phyloP scores from a whole-genome alignment of 2,113 vertebrate species.

The Megaceryle torquata region DNA sequence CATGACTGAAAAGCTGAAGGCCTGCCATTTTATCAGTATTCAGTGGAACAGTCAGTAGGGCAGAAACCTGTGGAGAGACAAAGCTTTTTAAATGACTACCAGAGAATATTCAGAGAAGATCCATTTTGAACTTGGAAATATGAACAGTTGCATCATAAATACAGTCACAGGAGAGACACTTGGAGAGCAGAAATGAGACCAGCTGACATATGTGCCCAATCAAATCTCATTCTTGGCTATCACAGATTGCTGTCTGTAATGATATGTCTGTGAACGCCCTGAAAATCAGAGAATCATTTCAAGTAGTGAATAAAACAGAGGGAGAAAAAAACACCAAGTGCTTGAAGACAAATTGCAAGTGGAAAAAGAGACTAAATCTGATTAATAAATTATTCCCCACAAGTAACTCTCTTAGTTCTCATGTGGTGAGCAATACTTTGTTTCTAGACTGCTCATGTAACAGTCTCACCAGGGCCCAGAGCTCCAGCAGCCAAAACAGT shows the following conservation, averaged over 20 bases:
- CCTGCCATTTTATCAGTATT: not conserved
- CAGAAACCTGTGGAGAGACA: not conserved
- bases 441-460: not conserved
- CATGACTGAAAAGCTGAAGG: not conserved
- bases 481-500: constrained; percentile 5
- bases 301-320: not conserved
- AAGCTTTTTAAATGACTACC: not conserved
- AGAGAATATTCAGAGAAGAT: not conserved
- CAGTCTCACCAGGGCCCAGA: not conserved
- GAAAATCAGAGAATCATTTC: not conserved
- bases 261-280: not conserved
- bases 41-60: not conserved
- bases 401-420: not conserved
- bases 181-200: not conserved
- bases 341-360: constrained; percentile 21
- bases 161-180: not conserved
- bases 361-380: not conserved
- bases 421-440: not conserved
- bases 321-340: not conserved
- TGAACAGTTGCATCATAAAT: not conserved
- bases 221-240: not conserved
- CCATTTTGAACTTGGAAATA: not conserved
- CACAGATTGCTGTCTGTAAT: not conserved
- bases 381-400: constrained; percentile 19
- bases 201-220: not conserved